Percentiles rank a stretch among this genome's conserved stretches.
phyloP scores from a whole-genome alignment of 1,140 invertebrate genomes.

The Pararge aegeria region DNA sequence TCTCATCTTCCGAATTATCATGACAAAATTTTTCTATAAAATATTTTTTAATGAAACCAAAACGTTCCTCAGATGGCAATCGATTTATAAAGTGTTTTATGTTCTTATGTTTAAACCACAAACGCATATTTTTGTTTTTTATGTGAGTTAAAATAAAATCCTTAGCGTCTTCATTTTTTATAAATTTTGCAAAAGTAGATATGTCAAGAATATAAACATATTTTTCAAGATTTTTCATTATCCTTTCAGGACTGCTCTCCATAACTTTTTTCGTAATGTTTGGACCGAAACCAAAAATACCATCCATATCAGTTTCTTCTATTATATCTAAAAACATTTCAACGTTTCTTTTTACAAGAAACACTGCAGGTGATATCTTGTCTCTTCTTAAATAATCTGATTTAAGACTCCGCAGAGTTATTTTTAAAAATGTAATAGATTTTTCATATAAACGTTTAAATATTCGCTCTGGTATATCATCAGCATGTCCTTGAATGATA shows the following conservation, averaged over 20 bases:
- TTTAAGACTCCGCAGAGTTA: constrained; percentile 19
- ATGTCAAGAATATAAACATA: constrained; percentile 33
- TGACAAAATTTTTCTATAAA: constrained; percentile 43
- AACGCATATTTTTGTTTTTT: constrained; percentile 27
- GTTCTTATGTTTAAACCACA: constrained; percentile 33
- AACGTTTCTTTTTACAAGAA: constrained; percentile 39
- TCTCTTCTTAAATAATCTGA: constrained; percentile 28
- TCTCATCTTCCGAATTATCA: constrained; percentile 1
- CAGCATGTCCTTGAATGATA: constrained; percentile 31
- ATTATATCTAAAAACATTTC: constrained; percentile 41
- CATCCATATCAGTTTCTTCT: constrained; percentile 13
- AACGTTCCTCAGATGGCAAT: constrained; percentile 42
- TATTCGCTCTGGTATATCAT: constrained; percentile 28
- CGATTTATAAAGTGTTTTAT: constrained; percentile 45
- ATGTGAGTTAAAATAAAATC: constrained; percentile 39
- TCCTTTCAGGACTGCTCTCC: constrained; percentile 37
- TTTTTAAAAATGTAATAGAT: constrained; percentile 42
- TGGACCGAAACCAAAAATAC: constrained; percentile 29
- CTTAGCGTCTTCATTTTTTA: constrained; percentile 41
- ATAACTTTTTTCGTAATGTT: constrained; percentile 46
- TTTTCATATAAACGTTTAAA: constrained; percentile 45
- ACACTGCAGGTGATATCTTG: constrained; percentile 19
- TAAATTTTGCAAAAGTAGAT: constrained; percentile 39
- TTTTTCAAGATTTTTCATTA: constrained; percentile 44
- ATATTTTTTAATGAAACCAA: constrained; percentile 44